Evolutionary conservation across 2,888 invertebrate species (phyloP).

Genomic region (Cinara cedri): DNA sequence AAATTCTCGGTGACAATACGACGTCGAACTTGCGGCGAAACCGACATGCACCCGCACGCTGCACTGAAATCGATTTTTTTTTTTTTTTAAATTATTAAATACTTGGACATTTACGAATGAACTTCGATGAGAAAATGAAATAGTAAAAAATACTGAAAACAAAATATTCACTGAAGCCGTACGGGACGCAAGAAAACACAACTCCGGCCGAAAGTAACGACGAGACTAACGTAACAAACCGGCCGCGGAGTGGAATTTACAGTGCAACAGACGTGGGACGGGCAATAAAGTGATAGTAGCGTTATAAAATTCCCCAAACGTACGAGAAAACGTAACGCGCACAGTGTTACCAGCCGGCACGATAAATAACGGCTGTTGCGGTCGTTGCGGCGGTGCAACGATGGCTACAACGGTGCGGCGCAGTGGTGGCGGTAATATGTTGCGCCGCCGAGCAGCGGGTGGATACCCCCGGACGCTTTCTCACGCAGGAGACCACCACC

Average conservation of each 20-base stretch:
- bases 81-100: not conserved
- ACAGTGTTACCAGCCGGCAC: slow-evolving; percentile 40
- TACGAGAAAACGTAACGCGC: not conserved
- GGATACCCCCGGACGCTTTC: no score
- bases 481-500: no score
- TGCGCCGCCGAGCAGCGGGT: not conserved
- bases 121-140: not conserved
- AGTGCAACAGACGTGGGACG: slow-evolving; percentile 38
- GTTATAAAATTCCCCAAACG: slow-evolving; percentile 12
- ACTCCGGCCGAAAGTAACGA: not conserved
- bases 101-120: not conserved
- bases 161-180: not conserved
- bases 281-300: slow-evolving; percentile 54
- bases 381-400: not conserved
- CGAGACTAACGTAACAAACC: slow-evolving; percentile 28
- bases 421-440: not conserved
- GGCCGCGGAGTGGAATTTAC: slow-evolving; percentile 50
- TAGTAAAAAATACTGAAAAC: not conserved
- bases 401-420: not conserved
- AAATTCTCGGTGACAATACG: not conserved
- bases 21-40: not conserved
- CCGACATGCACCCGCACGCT: not conserved
- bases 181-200: not conserved
- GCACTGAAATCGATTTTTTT: not conserved
- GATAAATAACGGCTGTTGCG: not conserved